Conservation (phyloP, 2,113 vertebrate genomes). For the Deroptyus accipitrinus region DNA sequence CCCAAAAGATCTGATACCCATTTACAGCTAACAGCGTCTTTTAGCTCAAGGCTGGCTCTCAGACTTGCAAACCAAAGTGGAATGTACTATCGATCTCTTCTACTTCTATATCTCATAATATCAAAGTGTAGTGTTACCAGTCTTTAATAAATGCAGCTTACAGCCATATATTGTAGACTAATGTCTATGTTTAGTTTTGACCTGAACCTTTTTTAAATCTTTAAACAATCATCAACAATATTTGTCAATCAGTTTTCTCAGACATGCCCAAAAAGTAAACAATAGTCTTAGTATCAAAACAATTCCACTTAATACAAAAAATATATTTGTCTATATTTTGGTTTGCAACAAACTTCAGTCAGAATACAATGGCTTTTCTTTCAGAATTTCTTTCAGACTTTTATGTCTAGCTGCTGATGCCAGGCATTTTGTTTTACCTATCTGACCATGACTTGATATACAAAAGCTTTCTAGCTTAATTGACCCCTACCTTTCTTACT, state of each 20-base stretch:
- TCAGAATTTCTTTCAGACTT: background rate
- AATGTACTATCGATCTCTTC: background rate
- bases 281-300: background rate
- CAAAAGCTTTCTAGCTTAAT: background rate
- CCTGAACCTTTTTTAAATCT: background rate
- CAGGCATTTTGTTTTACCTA: background rate
- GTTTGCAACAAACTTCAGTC: background rate
- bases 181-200: background rate
- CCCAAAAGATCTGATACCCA: background rate
- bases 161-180: background rate
- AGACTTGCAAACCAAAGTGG: background rate
- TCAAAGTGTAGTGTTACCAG: background rate
- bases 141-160: background rate
- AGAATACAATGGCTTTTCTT: background rate
- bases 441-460: background rate
- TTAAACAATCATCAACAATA: background rate
- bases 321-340: background rate
- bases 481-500: background rate
- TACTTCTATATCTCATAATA: background rate
- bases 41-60: background rate
- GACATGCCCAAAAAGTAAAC: background rate
- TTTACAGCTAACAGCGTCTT: background rate
- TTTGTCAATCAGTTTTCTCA: background rate
- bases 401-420: background rate
- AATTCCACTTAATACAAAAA: background rate